These are phyloP conservation scores for Gerris lacustris DNA, from an alignment of 2,888 invertebrate species.

Conservation along the genomic window DNA sequence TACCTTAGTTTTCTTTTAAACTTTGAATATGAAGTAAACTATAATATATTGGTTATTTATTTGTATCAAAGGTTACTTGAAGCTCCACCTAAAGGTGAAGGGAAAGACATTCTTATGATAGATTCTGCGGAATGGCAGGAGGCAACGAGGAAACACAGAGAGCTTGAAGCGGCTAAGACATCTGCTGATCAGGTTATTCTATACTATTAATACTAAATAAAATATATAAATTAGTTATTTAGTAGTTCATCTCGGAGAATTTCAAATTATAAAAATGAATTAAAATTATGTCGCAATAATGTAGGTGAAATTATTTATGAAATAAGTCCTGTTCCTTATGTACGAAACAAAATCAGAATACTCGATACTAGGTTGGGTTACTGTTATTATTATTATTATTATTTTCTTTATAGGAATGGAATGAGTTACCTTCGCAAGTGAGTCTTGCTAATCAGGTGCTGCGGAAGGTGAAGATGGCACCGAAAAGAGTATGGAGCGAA, in stretches of 20 bases:
- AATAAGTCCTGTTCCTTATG: too few species aligned
- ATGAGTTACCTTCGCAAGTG: slow-evolving; percentile 19
- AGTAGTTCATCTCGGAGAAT: too few species aligned
- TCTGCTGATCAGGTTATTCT: not conserved
- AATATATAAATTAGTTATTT: too few species aligned
- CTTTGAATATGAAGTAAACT: too few species aligned
- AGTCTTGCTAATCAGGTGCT: slow-evolving; percentile 23
- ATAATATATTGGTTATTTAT: not conserved
- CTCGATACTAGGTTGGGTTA: not conserved
- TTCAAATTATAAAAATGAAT: too few species aligned
- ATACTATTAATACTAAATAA: too few species aligned
- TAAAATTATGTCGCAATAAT: too few species aligned
- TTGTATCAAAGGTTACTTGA: slow-evolving; percentile 21
- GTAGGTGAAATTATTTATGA: too few species aligned
- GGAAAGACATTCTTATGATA: slow-evolving; percentile 16
- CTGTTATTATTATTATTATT: not conserved
- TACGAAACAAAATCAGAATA: too few species aligned
- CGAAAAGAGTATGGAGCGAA: slow-evolving; percentile 25
- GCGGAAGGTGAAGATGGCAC: slow-evolving; percentile 26
- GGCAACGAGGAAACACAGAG: slow-evolving; percentile 12
- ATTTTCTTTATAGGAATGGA: slow-evolving; percentile 1
- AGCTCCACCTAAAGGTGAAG: slow-evolving; percentile 20
- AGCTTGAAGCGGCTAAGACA: slow-evolving; percentile 1
- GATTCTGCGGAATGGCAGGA: slow-evolving; percentile 21
- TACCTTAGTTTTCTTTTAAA: too few species aligned